Evolutionary conservation across 2,797 vertebrate species (phyloP).

Genomic region (Pachyuromys duprasi): DNA sequence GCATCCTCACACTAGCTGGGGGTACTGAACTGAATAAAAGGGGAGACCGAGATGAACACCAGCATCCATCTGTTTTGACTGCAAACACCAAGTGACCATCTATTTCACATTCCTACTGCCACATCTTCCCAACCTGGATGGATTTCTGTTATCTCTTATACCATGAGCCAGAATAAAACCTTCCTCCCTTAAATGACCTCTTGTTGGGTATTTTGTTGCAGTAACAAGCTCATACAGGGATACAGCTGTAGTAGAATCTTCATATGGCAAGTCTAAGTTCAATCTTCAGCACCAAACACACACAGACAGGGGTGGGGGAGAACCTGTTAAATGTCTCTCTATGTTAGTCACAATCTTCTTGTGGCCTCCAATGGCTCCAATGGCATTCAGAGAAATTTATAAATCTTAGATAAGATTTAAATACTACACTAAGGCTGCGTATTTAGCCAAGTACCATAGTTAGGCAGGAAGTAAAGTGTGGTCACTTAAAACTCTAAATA

Average conservation of each 20-base stretch:
- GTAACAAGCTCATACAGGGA: background rate
- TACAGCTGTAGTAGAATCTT: background rate
- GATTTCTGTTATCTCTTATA: background rate
- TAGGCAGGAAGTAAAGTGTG: background rate
- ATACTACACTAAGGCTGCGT: background rate
- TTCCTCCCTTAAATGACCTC: background rate
- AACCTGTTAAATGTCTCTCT: background rate
- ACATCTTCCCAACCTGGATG: background rate
- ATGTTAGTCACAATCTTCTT: background rate
- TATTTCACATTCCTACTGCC: background rate
- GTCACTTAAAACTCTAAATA: background rate
- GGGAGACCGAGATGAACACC: background rate
- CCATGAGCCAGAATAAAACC: background rate
- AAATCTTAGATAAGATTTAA: background rate
- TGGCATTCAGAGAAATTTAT: background rate
- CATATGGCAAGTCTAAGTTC: background rate
- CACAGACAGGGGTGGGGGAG: background rate
- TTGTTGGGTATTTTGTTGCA: background rate
- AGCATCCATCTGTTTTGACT: background rate
- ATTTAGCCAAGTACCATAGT: background rate
- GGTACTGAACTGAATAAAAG: background rate
- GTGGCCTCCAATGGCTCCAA: background rate
- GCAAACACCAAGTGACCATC: background rate
- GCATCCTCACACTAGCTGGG: background rate
- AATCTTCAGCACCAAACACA: background rate